Conservation (phyloP, 2,888 invertebrate species). For the Tuberolachnus salignus region DNA sequence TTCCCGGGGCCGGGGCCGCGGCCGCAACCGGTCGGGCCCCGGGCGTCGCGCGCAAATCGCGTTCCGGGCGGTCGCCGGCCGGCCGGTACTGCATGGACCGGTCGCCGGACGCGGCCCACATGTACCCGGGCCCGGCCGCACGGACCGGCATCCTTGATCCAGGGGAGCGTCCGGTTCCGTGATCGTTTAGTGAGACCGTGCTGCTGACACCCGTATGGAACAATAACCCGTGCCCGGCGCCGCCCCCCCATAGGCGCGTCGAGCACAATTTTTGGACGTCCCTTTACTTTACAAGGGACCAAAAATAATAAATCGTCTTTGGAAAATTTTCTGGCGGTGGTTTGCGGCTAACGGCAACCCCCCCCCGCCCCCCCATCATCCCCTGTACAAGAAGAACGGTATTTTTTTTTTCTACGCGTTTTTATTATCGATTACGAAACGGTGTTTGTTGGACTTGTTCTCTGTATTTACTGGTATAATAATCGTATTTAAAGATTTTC, state of each 20-base stretch:
- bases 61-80: neutral
- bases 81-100: neutral
- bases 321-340: too few relatives aligned
- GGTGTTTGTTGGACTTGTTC: too few relatives aligned
- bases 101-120: neutral
- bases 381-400: too few relatives aligned
- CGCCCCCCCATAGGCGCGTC: neutral
- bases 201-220: constrained; percentile 51
- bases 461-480: too few relatives aligned
- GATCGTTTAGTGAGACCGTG: constrained; percentile 51
- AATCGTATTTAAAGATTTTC: too few relatives aligned
- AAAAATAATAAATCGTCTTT: neutral
- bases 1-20: too few relatives aligned
- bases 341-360: too few relatives aligned
- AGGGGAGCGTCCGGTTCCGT: constrained; percentile 50
- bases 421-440: too few relatives aligned
- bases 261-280: constrained; percentile 56
- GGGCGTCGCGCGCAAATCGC: neutral
- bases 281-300: constrained; percentile 56
- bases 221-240: constrained; percentile 13
- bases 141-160: constrained; percentile 27
- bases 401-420: neutral
- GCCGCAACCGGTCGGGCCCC: neutral
- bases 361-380: too few relatives aligned
- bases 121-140: neutral